Percentiles rank a stretch among this genome's conserved stretches.
phyloP scores from a whole-genome alignment of 2,888 invertebrate genomes.

The Cephus rjabovi region DNA sequence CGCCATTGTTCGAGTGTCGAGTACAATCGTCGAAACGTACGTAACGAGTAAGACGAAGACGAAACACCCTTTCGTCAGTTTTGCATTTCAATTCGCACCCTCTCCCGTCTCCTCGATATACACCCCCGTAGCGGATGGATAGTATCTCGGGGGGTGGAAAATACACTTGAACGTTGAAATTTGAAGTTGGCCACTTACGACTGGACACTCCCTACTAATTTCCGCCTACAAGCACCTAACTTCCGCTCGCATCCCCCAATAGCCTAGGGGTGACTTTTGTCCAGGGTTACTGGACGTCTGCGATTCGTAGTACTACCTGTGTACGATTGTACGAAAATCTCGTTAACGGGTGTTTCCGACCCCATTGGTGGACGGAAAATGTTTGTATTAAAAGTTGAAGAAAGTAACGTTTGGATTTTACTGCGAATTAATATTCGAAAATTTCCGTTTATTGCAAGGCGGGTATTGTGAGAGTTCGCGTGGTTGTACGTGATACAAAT shows the following conservation, averaged over 20 bases:
- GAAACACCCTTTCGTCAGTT: neutral
- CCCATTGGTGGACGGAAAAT: neutral
- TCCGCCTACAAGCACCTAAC: constrained; percentile 54
- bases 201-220: constrained; percentile 57
- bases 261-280: neutral
- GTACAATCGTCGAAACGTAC: neutral
- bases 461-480: neutral
- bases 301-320: neutral
- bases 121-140: too few species aligned
- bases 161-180: constrained; percentile 11
- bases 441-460: neutral
- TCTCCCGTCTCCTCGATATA: neutral
- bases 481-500: neutral
- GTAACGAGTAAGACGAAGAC: neutral
- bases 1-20: neutral
- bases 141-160: neutral
- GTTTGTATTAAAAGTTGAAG: neutral
- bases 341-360: neutral
- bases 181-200: constrained; percentile 52
- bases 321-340: neutral
- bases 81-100: neutral
- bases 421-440: neutral
- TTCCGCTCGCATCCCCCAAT: constrained; percentile 32
- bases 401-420: neutral
- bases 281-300: neutral